These are phyloP conservation scores for Rhinolophus sinicus DNA, from an alignment of 2,113 vertebrate species.

Conservation along the genomic window DNA sequence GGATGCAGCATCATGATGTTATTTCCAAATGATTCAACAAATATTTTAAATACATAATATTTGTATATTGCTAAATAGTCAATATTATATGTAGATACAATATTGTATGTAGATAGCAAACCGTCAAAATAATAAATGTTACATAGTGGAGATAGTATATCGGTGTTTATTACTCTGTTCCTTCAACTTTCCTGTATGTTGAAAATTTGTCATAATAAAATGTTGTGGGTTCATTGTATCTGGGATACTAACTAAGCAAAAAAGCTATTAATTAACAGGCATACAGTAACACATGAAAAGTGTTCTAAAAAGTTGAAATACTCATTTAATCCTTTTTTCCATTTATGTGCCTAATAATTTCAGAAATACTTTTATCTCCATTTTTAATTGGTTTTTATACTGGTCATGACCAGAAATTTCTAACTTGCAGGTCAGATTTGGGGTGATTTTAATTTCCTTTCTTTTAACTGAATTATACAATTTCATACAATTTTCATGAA, in stretches of 20 bases:
- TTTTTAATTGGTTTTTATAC: slow-evolving; percentile 9
- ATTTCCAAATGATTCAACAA: slow-evolving; percentile 16
- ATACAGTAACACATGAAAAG: slow-evolving; percentile 18
- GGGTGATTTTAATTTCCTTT: slow-evolving; percentile 20
- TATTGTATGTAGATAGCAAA: not conserved
- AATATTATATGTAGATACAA: not conserved
- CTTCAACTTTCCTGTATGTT: not conserved
- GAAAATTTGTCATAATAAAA: slow-evolving; percentile 51
- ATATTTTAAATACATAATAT: not conserved
- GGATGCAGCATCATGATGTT: not conserved
- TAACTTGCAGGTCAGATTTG: slow-evolving; percentile 22
- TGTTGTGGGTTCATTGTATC: not conserved
- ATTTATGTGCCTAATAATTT: slow-evolving; percentile 40
- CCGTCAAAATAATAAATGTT: slow-evolving; percentile 23
- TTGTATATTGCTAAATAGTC: not conserved
- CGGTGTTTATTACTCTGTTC: not conserved
- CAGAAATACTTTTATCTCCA: slow-evolving; percentile 49
- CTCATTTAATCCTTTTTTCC: slow-evolving; percentile 29
- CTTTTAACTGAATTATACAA: not conserved
- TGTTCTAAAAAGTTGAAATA: slow-evolving; percentile 49
- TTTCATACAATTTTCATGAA: slow-evolving; percentile 31
- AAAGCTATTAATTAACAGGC: slow-evolving; percentile 8
- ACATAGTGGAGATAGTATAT: not conserved
- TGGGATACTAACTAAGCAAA: not conserved
- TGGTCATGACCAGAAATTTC: slow-evolving; percentile 18